Percentiles rank a stretch among this genome's conserved stretches.
Evolutionary conservation across 2,113 vertebrate genomes (phyloP).

Genomic region (Vulpes vulpes): DNA sequence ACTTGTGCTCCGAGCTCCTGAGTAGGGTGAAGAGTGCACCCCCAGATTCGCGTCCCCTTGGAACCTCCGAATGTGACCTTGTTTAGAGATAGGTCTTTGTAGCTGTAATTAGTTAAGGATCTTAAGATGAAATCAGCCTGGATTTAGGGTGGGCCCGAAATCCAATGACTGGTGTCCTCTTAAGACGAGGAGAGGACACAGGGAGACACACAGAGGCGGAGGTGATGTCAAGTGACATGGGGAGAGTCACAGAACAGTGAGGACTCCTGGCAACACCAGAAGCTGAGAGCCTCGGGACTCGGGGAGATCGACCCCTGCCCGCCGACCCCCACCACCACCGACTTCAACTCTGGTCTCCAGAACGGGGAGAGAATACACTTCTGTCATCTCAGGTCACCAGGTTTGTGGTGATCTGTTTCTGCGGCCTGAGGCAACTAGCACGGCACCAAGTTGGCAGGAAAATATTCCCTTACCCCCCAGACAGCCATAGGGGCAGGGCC

Average conservation of each 20-base stretch:
- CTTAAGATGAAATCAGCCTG: background rate
- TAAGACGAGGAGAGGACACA: background rate
- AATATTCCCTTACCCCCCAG: no score
- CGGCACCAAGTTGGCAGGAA: background rate
- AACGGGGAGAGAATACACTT: background rate
- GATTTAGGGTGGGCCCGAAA: background rate
- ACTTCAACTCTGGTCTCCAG: background rate
- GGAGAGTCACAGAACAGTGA: no score
- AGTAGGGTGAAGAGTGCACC: background rate
- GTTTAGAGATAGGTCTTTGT: background rate
- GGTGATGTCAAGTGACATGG: no score
- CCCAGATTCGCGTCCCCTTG: accelerated
- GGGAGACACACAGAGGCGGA: background rate
- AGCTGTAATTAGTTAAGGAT: background rate
- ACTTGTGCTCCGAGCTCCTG: background rate
- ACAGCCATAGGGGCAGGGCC: background rate
- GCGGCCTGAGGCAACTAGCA: background rate
- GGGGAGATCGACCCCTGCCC: accelerated
- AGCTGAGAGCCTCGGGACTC: no score
- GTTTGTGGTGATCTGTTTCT: background rate
- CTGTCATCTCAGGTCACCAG: background rate
- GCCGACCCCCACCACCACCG: no score
- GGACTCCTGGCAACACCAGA: background rate
- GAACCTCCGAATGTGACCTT: background rate
- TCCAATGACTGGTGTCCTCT: background rate